phyloP scores from a whole-genome alignment of 2,888 invertebrate species.

The Apamea anceps region DNA sequence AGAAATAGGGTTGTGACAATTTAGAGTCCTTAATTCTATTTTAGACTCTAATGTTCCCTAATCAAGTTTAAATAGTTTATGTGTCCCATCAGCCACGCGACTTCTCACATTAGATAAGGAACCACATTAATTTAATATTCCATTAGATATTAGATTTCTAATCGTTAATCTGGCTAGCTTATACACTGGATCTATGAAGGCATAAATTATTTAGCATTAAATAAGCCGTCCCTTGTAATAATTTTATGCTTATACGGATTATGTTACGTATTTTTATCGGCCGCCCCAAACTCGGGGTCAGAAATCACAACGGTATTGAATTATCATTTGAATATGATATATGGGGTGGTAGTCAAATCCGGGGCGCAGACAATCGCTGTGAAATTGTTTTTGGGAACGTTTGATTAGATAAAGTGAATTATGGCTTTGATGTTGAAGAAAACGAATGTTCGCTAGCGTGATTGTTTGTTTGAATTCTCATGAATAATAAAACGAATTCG shows the following conservation, averaged over 20 bases:
- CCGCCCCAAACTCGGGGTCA: constrained; percentile 79
- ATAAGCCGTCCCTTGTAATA: constrained; percentile 83
- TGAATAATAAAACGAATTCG: constrained; percentile 42
- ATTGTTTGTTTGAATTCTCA: constrained; percentile 58
- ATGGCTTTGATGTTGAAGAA: constrained; percentile 76
- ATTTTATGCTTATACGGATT: constrained; percentile 87
- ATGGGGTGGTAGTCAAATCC: constrained; percentile 80
- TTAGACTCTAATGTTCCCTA: constrained; percentile 72
- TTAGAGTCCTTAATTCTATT: constrained; percentile 61
- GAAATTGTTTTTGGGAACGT: constrained; percentile 83
- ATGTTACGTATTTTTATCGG: constrained; percentile 79
- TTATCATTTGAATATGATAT: constrained; percentile 89
- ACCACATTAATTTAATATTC: constrained; percentile 83
- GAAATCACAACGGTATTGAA: constrained; percentile 87
- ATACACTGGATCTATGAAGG: constrained; percentile 78
- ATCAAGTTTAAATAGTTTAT: constrained; percentile 80
- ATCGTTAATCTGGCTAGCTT: constrained; percentile 78
- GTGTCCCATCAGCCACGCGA: constrained; percentile 82
- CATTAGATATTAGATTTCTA: constrained; percentile 86
- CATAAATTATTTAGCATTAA: constrained; percentile 84
- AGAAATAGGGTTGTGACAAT: constrained; percentile 56
- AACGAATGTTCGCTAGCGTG: constrained; percentile 53
- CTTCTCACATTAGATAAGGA: constrained; percentile 81
- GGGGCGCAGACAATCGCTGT: constrained; percentile 84
- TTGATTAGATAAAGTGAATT: constrained; percentile 84